phyloP scores from a whole-genome alignment of 2,888 invertebrate species.

The Diplazon laetatorius region DNA sequence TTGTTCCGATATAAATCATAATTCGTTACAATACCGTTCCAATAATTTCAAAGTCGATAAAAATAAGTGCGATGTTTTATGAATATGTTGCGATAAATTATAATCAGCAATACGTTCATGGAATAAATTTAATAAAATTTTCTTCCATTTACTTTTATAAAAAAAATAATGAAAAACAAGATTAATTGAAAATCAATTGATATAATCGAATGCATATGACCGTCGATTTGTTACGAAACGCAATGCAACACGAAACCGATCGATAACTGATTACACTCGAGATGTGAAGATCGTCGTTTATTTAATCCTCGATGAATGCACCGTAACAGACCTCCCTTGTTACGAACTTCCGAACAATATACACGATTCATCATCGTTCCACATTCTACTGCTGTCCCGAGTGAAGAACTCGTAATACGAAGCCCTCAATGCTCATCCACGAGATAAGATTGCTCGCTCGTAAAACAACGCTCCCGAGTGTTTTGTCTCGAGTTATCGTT shows the following conservation, averaged over 20 bases:
- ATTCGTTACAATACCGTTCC: too few species aligned
- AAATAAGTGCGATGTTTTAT: too few species aligned
- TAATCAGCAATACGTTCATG: too few species aligned
- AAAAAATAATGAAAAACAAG: too few species aligned
- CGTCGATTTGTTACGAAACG: neutral
- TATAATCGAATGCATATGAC: neutral
- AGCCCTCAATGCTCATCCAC: constrained; percentile 16
- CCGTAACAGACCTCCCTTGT: constrained; percentile 62
- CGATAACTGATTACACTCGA: constrained; percentile 38
- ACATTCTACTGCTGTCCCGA: constrained; percentile 22
- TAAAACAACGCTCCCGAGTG: constrained; percentile 57
- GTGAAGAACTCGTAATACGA: constrained; percentile 17
- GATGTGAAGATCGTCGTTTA: constrained; percentile 22
- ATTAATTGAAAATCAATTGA: too few species aligned
- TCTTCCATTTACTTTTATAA: too few species aligned
- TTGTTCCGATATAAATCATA: too few species aligned
- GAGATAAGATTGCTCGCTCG: constrained; percentile 57
- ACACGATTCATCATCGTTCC: constrained; percentile 62
- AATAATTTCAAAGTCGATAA: too few species aligned
- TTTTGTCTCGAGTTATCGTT: constrained; percentile 50
- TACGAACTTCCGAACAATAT: constrained; percentile 57
- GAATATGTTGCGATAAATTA: too few species aligned
- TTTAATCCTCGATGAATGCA: constrained; percentile 29
- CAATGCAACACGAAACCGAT: constrained; percentile 19
- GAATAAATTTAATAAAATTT: too few species aligned